A percentile compares a stretch with the other conserved stretches of the same genome.
Conservation (phyloP, 2,113 vertebrate genomes). For the Myxocyprinus asiaticus region DNA sequence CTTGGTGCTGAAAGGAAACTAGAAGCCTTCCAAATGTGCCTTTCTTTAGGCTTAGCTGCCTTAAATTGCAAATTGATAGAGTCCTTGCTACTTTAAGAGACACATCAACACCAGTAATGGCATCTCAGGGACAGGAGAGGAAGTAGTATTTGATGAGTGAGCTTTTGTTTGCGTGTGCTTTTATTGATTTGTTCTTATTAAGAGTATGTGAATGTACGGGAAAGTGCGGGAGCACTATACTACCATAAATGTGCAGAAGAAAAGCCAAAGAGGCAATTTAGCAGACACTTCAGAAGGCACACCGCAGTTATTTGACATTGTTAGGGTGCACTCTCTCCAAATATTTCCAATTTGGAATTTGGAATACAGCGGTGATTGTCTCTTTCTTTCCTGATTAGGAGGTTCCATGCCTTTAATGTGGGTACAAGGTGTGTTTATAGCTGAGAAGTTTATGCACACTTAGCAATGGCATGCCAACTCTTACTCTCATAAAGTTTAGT, state of each 20-base stretch:
- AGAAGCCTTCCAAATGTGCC: neutral
- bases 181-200: constrained; percentile 47
- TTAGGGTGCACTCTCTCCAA: constrained; percentile 37
- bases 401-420: neutral
- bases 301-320: constrained; percentile 49
- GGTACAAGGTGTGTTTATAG: no score
- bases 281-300: constrained; percentile 31
- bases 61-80: neutral
- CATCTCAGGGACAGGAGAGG: constrained; percentile 43
- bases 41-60: neutral
- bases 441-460: neutral
- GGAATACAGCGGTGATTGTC: no score
- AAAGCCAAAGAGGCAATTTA: constrained; percentile 46
- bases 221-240: constrained; percentile 9
- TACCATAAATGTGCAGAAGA: constrained; percentile 10
- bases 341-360: constrained; percentile 22
- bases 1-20: neutral
- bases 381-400: neutral
- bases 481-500: neutral
- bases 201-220: neutral
- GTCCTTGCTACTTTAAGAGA: constrained; percentile 7
- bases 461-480: neutral
- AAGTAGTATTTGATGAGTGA: constrained; percentile 33
- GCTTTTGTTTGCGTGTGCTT: constrained; percentile 57
- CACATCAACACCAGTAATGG: constrained; percentile 42